Evolutionary conservation across 1,140 invertebrate genomes (phyloP).

Genomic region (Pogonomyrmex californicus): DNA sequence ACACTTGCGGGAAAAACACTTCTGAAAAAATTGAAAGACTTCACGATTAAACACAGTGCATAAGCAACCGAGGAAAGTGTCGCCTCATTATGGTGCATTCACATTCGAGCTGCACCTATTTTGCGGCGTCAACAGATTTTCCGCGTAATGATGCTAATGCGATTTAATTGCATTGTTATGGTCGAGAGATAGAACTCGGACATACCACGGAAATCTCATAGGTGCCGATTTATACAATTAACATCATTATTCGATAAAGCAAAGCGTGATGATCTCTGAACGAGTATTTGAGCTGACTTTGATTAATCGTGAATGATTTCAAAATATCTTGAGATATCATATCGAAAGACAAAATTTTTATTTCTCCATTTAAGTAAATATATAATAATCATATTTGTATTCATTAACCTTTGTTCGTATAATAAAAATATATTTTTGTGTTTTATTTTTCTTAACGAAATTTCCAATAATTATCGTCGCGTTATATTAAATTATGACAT

Average conservation of each 20-base stretch:
- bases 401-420: background rate
- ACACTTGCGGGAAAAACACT: slow-evolving; percentile 40
- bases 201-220: background rate
- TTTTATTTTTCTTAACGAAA: background rate
- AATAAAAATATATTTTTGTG: background rate
- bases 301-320: slow-evolving; percentile 14
- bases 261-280: background rate
- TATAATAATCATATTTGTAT: background rate
- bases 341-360: background rate
- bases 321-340: background rate
- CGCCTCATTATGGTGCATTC: slow-evolving; percentile 47
- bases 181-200: background rate
- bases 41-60: slow-evolving; percentile 44
- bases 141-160: background rate
- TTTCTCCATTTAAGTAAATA: background rate
- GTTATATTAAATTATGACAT: background rate
- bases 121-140: background rate
- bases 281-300: background rate
- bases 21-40: slow-evolving; percentile 42
- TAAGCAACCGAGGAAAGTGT: slow-evolving; percentile 39
- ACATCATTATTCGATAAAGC: slow-evolving; percentile 13
- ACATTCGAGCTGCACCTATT: slow-evolving; percentile 34
- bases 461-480: slow-evolving; percentile 21
- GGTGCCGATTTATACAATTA: background rate
- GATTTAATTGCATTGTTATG: slow-evolving; percentile 2